These are phyloP conservation scores for Belgica antarctica DNA, from an alignment of 2,888 invertebrate genomes.

Conservation along the genomic window DNA sequence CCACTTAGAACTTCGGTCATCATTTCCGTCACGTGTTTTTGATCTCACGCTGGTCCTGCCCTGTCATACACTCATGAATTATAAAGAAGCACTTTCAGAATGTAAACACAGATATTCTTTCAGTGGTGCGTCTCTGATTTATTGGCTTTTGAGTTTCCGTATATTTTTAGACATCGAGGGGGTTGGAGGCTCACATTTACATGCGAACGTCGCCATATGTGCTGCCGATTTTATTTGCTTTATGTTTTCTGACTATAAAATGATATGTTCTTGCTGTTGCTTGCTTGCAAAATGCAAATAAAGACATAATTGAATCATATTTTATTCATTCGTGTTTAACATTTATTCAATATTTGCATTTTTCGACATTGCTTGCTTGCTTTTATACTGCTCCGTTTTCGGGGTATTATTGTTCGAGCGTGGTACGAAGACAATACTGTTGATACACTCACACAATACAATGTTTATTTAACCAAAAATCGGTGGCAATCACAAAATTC, in stretches of 20 bases:
- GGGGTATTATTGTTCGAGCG: constrained; percentile 1
- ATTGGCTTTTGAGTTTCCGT: neutral
- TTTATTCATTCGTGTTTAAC: constrained; percentile 11
- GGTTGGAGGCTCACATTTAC: too few species aligned
- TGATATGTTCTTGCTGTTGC: constrained; percentile 15
- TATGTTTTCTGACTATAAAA: constrained; percentile 15
- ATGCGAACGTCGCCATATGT: constrained; percentile 2
- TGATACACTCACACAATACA: neutral
- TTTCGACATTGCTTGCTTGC: neutral
- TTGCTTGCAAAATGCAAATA: constrained; percentile 15
- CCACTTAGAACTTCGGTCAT: too few species aligned
- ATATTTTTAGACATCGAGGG: too few species aligned
- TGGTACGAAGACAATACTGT: constrained; percentile 1
- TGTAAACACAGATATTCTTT: neutral
- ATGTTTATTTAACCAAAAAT: too few species aligned
- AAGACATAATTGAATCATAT: constrained; percentile 15
- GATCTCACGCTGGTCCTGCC: too few species aligned
- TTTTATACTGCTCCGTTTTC: neutral
- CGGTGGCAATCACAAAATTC: neutral
- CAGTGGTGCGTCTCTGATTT: constrained; percentile 9
- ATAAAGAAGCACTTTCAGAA: neutral
- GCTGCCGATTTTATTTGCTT: neutral
- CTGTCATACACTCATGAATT: too few species aligned
- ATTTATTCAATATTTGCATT: constrained; percentile 15
- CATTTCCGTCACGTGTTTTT: too few species aligned